Evolutionary conservation across 2,113 vertebrate genomes (phyloP).

Genomic region (Clinocottus analis): DNA sequence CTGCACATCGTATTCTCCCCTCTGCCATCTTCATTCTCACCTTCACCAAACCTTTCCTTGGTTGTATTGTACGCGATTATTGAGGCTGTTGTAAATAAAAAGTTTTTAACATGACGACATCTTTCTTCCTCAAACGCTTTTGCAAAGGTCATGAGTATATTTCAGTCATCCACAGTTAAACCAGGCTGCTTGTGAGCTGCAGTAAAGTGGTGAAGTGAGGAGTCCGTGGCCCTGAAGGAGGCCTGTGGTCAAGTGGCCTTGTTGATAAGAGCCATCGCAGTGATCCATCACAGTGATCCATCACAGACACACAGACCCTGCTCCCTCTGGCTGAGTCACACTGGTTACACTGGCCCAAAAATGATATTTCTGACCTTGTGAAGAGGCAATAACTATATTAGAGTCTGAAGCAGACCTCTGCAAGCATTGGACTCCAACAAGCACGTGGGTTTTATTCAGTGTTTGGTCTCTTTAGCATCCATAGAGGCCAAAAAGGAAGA

Average conservation of each 20-base stretch:
- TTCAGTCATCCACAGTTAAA: no score
- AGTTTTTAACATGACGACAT: not conserved
- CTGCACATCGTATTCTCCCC: not conserved
- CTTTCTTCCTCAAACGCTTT: not conserved
- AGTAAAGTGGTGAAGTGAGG: slow-evolving; percentile 28
- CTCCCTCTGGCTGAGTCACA: slow-evolving; percentile 47
- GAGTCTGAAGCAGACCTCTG: not conserved
- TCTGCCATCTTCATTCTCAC: not conserved
- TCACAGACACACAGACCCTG: slow-evolving; percentile 52
- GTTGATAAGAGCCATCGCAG: slow-evolving; percentile 73
- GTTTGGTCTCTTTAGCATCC: not conserved
- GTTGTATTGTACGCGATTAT: not conserved
- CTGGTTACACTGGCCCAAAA: slow-evolving; percentile 3
- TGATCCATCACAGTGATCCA: no score
- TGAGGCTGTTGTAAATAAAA: not conserved
- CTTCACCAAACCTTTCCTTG: not conserved
- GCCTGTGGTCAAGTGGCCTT: slow-evolving; percentile 74
- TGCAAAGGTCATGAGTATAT: slow-evolving; percentile 2
- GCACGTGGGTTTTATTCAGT: not conserved
- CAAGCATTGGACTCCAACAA: not conserved
- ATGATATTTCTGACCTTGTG: slow-evolving; percentile 9
- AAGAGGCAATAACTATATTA: not conserved
- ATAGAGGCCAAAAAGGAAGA: slow-evolving; percentile 1
- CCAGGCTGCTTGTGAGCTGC: no score
- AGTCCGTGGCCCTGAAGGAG: slow-evolving; percentile 58